These are phyloP conservation scores for Empidonax alnorum DNA, from an alignment of 2,113 vertebrate genomes.

Conservation along the genomic window DNA sequence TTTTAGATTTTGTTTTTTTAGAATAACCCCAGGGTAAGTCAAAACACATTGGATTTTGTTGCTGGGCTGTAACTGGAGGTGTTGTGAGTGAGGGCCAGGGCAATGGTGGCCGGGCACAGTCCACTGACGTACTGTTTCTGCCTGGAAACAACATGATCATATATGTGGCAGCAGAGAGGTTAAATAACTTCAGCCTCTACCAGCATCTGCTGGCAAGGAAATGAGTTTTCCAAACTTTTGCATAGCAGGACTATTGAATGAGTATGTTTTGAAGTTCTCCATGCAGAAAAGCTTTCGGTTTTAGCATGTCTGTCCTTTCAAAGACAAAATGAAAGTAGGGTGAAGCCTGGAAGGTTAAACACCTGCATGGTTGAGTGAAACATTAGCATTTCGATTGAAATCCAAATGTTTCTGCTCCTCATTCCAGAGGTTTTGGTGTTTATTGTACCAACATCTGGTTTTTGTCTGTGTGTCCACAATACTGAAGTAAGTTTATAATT, in stretches of 20 bases:
- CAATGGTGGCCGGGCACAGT: background rate
- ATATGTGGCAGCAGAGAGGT: background rate
- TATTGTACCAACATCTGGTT: conserved; percentile 30
- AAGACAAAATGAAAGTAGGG: background rate
- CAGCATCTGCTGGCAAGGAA: conserved; percentile 1
- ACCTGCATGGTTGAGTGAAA: background rate
- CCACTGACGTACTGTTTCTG: background rate
- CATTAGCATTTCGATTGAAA: background rate
- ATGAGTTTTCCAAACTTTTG: background rate
- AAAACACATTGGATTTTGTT: accelerated
- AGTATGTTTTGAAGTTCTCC: background rate
- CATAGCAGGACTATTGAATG: background rate
- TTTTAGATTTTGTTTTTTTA: background rate
- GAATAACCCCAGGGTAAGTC: background rate
- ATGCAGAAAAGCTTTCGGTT: background rate
- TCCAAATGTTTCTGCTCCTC: background rate
- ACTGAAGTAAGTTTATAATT: background rate
- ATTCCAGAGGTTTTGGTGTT: background rate
- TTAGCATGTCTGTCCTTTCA: background rate
- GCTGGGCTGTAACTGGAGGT: background rate
- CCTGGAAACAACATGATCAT: background rate
- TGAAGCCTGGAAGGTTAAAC: background rate
- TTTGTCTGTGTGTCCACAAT: background rate
- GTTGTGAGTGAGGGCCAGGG: background rate
- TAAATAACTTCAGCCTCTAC: background rate